A percentile compares a stretch with the other conserved stretches of the same genome.
Evolutionary conservation across 2,888 invertebrate species (phyloP).

Genomic region (Gymnoscelis rufifasciata): DNA sequence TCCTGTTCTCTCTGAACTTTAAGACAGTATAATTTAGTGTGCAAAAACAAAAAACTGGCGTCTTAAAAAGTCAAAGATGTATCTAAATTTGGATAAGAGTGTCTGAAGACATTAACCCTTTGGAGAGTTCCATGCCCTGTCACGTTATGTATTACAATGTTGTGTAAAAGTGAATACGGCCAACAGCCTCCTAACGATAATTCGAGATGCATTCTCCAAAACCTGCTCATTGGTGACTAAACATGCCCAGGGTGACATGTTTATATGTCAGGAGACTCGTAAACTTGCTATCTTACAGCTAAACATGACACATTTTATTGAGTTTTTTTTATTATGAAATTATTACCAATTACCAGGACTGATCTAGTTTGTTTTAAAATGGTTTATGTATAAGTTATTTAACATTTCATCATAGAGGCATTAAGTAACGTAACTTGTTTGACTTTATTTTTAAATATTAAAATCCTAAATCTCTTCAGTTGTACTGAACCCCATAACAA

Average conservation of each 20-base stretch:
- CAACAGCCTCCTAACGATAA: constrained; percentile 22
- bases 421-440: too few species aligned
- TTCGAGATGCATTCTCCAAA: constrained; percentile 13
- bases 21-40: constrained; percentile 2
- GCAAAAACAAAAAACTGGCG: neutral
- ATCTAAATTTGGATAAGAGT: constrained; percentile 6
- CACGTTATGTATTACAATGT: constrained; percentile 1
- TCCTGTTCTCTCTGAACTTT: constrained; percentile 1
- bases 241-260: constrained; percentile 10
- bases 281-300: constrained; percentile 17
- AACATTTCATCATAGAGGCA: too few species aligned
- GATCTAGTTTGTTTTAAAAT: neutral
- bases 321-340: neutral
- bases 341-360: neutral
- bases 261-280: constrained; percentile 17
- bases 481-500: too few species aligned
- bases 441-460: too few species aligned
- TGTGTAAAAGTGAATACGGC: constrained; percentile 16
- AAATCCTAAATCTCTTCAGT: too few species aligned
- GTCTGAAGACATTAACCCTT: constrained; percentile 16
- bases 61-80: constrained; percentile 1
- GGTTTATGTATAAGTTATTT: neutral
- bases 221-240: constrained; percentile 14
- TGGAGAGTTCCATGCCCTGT: constrained; percentile 20
- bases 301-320: constrained; percentile 2